These are phyloP conservation scores for Hydropotes inermis DNA, from an alignment of 2,113 vertebrate genomes.

Conservation along the genomic window DNA sequence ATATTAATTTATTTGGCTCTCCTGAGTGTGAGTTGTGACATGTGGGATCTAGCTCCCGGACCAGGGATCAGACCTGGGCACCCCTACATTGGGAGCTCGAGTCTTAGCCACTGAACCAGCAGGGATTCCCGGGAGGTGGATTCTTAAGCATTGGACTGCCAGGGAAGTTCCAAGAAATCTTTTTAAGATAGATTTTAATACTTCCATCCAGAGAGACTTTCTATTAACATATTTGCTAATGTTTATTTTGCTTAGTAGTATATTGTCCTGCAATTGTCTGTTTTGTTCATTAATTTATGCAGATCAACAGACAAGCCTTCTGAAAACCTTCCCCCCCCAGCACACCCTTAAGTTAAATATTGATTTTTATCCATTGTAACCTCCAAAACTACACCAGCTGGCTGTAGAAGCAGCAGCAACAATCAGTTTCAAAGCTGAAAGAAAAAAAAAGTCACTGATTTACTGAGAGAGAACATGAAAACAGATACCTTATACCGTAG, in stretches of 20 bases:
- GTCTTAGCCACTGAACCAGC: background rate
- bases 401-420: background rate
- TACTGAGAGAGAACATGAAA: background rate
- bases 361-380: background rate
- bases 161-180: background rate
- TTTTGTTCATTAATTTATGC: too few relatives aligned
- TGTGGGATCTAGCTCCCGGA: rapidly evolving
- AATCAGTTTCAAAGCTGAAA: background rate
- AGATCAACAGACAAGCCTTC: background rate
- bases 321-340: background rate
- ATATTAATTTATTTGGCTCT: background rate
- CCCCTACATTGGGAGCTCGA: background rate
- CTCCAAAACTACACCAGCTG: background rate
- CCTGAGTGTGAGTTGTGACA: background rate
- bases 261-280: background rate
- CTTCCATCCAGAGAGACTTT: background rate
- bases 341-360: background rate
- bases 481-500: too few relatives aligned
- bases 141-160: background rate
- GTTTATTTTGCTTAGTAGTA: background rate
- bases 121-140: background rate
- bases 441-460: background rate
- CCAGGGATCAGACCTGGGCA: background rate
- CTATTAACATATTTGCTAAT: background rate
- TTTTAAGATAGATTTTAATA: background rate